Percentiles rank a stretch among this genome's conserved stretches.
Evolutionary conservation across 2,888 invertebrate species (phyloP).

Genomic region (Hanleya hanleyi): DNA sequence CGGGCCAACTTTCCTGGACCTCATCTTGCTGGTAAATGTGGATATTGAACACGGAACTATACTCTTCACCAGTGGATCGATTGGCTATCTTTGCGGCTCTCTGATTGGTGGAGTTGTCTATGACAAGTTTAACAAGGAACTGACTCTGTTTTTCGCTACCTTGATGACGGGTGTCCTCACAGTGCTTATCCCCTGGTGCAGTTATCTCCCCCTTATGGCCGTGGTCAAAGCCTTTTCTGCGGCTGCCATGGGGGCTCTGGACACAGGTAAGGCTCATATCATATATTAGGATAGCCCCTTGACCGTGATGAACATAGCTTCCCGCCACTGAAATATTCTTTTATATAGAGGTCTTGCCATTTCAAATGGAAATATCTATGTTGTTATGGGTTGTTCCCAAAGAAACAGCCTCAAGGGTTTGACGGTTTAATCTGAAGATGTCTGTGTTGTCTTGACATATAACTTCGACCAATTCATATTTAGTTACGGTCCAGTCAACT

Average conservation of each 20-base stretch:
- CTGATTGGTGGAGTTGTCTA: conserved; percentile 62
- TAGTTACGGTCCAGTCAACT: too few relatives aligned
- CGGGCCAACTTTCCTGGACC: conserved; percentile 72
- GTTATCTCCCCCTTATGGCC: conserved; percentile 60
- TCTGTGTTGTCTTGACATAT: too few relatives aligned
- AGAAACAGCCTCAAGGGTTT: too few relatives aligned
- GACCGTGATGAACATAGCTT: too few relatives aligned
- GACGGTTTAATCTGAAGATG: too few relatives aligned
- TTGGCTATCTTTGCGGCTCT: conserved; percentile 72
- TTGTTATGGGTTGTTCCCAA: too few relatives aligned
- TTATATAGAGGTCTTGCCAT: too few relatives aligned
- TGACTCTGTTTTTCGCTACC: conserved; percentile 68
- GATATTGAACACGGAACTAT: conserved; percentile 63
- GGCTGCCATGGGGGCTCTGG: conserved; percentile 67
- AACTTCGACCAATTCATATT: too few relatives aligned
- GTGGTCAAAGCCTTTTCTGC: conserved; percentile 60
- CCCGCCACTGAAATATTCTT: too few relatives aligned
- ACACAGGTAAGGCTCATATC: conserved; percentile 49
- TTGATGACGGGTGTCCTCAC: conserved; percentile 67
- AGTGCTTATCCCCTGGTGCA: conserved; percentile 70
- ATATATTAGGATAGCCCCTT: too few relatives aligned
- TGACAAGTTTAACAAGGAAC: conserved; percentile 61
- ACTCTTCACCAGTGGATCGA: conserved; percentile 69
- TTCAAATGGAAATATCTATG: too few relatives aligned
- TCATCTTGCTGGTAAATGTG: conserved; percentile 63